These are phyloP conservation scores for Bujurquina vittata DNA, from an alignment of 2,113 vertebrate species.

Conservation along the genomic window DNA sequence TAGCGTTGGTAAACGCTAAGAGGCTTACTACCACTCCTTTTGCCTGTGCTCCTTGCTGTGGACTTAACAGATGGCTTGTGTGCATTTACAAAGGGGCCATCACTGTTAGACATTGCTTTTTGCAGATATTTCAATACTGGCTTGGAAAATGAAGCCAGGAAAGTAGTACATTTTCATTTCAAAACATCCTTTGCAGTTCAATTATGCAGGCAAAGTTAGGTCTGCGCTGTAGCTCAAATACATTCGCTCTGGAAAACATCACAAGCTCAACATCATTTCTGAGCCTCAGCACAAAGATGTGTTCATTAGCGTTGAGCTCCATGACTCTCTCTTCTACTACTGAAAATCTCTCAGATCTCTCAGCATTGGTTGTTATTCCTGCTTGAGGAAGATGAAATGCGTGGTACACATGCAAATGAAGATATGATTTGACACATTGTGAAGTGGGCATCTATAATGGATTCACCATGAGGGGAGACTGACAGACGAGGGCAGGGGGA, in stretches of 20 bases:
- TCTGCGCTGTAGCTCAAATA: background rate
- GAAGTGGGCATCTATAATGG: conserved; percentile 66
- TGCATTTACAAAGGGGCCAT: background rate
- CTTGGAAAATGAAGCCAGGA: background rate
- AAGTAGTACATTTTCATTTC: background rate
- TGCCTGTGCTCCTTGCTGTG: background rate
- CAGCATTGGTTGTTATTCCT: conserved; percentile 50
- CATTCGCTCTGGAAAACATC: background rate
- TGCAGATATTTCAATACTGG: background rate
- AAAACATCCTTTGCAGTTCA: background rate
- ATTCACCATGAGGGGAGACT: conserved; percentile 8
- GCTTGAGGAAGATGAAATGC: conserved; percentile 62
- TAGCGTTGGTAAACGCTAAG: background rate
- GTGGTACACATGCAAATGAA: conserved; percentile 45
- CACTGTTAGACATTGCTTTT: background rate
- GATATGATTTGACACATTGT: conserved; percentile 45
- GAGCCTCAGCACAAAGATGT: conserved; percentile 2
- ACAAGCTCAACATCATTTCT: conserved; percentile 26
- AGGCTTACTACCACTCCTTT: background rate
- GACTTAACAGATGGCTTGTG: conserved; percentile 5
- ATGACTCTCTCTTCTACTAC: background rate
- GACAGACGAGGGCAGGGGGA: background rate
- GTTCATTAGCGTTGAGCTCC: conserved; percentile 48
- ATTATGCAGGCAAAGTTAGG: background rate
- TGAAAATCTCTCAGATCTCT: conserved; percentile 54